Percentiles rank a stretch among this genome's conserved stretches.
Conservation (phyloP, 2,888 invertebrate species). For the Sinotaia quadrata region DNA sequence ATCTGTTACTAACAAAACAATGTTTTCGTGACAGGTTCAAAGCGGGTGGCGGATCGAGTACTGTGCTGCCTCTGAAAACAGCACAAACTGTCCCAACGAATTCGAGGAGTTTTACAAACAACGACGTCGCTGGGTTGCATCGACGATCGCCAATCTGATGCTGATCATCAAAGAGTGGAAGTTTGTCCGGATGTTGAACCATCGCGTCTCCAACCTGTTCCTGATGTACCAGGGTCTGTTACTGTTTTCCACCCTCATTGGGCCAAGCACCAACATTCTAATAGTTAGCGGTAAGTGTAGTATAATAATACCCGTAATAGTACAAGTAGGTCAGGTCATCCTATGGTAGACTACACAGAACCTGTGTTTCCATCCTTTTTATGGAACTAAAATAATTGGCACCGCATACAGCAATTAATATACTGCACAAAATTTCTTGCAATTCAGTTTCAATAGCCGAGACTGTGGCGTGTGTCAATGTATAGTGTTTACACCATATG, state of each 20-base stretch:
- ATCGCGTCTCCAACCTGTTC: slow-evolving; percentile 58
- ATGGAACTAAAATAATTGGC: too few species aligned
- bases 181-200: slow-evolving; percentile 50
- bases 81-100: slow-evolving; percentile 65
- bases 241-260: slow-evolving; percentile 61
- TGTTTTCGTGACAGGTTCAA: slow-evolving; percentile 48
- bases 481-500: too few species aligned
- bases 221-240: slow-evolving; percentile 61
- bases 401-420: too few species aligned
- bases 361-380: too few species aligned
- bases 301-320: too few species aligned
- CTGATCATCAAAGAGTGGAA: slow-evolving; percentile 55
- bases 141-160: slow-evolving; percentile 63
- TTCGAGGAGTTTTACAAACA: slow-evolving; percentile 70
- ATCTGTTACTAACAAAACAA: neutral
- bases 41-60: slow-evolving; percentile 69
- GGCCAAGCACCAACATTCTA: slow-evolving; percentile 57
- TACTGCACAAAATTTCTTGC: too few species aligned
- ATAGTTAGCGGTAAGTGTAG: slow-evolving; percentile 54
- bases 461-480: too few species aligned
- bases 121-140: slow-evolving; percentile 65
- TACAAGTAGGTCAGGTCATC: too few species aligned
- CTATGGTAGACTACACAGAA: too few species aligned
- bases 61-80: slow-evolving; percentile 64
- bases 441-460: too few species aligned